Evolutionary conservation across 2,888 invertebrate species (phyloP).

Genomic region (Thereva nobilitata): DNA sequence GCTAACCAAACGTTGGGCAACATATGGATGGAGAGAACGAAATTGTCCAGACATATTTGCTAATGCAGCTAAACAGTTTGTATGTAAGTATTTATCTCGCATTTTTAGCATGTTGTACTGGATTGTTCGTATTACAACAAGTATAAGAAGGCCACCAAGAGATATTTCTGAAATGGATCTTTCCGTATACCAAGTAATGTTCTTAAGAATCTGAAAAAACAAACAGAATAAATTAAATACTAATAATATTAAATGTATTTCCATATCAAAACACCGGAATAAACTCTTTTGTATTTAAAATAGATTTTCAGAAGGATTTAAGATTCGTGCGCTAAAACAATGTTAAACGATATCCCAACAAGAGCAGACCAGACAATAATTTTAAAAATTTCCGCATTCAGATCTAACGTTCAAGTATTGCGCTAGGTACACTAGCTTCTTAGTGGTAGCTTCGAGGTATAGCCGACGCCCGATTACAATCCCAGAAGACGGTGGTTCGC

Average conservation of each 20-base stretch:
- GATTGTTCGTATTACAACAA: constrained; percentile 94
- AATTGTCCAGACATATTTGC: constrained; percentile 98
- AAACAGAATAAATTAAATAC: neutral
- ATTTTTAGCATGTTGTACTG: constrained; percentile 97
- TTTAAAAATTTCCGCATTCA: too few species aligned
- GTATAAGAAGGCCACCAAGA: constrained; percentile 88
- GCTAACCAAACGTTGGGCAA: constrained; percentile 90
- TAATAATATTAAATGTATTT: neutral
- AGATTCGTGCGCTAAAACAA: too few species aligned
- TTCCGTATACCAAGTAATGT: constrained; percentile 92
- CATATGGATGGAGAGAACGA: constrained; percentile 90
- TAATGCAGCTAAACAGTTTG: constrained; percentile 96
- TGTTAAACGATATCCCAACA: too few species aligned
- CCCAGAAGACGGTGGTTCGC: too few species aligned
- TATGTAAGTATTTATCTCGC: constrained; percentile 96
- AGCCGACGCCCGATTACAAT: too few species aligned
- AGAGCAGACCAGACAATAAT: too few species aligned
- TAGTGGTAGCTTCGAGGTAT: too few species aligned
- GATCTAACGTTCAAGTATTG: too few species aligned
- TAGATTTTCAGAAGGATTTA: too few species aligned
- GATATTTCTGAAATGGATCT: constrained; percentile 89
- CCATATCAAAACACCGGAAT: neutral
- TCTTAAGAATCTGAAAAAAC: constrained; percentile 74
- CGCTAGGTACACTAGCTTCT: too few species aligned
- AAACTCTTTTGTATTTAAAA: too few species aligned